Evolutionary conservation across 2,888 invertebrate species (phyloP).

Genomic region (Trachelus stipa): DNA sequence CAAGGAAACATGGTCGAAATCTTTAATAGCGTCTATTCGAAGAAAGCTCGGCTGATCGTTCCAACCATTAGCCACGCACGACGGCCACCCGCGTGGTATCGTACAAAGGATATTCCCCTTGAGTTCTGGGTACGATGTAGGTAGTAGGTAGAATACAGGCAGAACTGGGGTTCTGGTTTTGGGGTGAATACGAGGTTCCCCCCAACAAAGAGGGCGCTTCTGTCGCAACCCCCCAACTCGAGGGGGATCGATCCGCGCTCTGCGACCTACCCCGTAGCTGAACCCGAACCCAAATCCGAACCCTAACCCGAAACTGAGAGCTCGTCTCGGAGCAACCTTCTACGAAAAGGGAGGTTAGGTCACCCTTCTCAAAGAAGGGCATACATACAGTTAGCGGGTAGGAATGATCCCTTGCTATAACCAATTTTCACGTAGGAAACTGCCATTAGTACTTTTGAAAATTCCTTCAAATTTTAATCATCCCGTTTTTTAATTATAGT

Average conservation of each 20-base stretch:
- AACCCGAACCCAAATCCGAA: conserved; percentile 45
- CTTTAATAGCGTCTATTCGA: background rate
- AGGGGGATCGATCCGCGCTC: conserved; percentile 54
- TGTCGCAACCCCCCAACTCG: conserved; percentile 40
- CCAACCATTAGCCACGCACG: conserved; percentile 12
- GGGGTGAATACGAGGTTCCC: conserved; percentile 28
- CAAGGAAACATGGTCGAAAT: background rate
- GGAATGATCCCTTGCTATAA: background rate
- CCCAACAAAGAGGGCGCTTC: conserved; percentile 37
- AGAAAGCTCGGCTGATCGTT: conserved; percentile 5
- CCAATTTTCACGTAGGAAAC: background rate
- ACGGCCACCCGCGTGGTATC: conserved; percentile 9
- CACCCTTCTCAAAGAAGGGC: conserved; percentile 4
- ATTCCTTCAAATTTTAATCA: background rate
- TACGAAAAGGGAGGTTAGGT: conserved; percentile 5
- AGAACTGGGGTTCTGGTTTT: conserved; percentile 21
- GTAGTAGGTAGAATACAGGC: conserved; percentile 10
- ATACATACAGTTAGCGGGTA: background rate
- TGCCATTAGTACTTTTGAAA: background rate
- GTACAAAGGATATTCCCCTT: conserved; percentile 15
- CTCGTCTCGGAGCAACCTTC: conserved; percentile 3
- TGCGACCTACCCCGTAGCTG: conserved; percentile 42
- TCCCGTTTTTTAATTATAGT: background rate
- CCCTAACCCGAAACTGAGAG: conserved; percentile 16
- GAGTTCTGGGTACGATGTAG: conserved; percentile 11